Base-by-base conservation (phyloP, 2,797 vertebrate species). In the Paramormyrops hopkinsi region DNA sequence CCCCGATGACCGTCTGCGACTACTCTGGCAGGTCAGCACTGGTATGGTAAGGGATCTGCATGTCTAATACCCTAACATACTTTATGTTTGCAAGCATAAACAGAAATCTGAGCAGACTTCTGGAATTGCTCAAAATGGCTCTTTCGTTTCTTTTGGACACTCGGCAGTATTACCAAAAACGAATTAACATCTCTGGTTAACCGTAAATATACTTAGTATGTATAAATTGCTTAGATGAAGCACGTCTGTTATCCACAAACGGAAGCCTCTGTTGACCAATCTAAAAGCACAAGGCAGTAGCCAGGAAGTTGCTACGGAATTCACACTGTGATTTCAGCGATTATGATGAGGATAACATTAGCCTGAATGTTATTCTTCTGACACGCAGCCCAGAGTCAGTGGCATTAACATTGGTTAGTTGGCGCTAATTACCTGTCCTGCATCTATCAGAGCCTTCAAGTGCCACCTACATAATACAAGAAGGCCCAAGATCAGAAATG, bases 101-200 rank as follows among this genome's bases (percentile, higher is more conserved):
- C 0, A 88, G 88, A 84, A 54, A 87, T 89, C 90, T 89, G 88
- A 91, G 93, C 88, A 88, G 92, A 89, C 87, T 89, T 88, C 91
- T 85, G 53, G 92, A 92, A 91, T 59, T 89, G 59, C 86, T 90
- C 89, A 88, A 65, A 62, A 29, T 6, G 25, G 33, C 86, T 48
- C 9, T 41, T 46, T 62, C 44, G 17, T 83, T 91, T 91, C 92
- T 86, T 90, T 91, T 90, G 91, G 91, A 93, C 92, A 90, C 92
- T 73, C 86, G 4, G 92, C 19, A 93, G 93, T 93, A 94, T 94
- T 86, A 92, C 90, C 93, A 93, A 95, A 94, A 94, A 94, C 91
- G 89, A 93, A 94, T 94, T 94, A 90, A 94, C 93, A 93, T 93
- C 59, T 89, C 91, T 93, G 94, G 95, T 95, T 95, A 95, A 95